These are phyloP conservation scores for Bostrychus sinensis DNA, from an alignment of 2,113 vertebrate genomes.

Conservation along the genomic window DNA sequence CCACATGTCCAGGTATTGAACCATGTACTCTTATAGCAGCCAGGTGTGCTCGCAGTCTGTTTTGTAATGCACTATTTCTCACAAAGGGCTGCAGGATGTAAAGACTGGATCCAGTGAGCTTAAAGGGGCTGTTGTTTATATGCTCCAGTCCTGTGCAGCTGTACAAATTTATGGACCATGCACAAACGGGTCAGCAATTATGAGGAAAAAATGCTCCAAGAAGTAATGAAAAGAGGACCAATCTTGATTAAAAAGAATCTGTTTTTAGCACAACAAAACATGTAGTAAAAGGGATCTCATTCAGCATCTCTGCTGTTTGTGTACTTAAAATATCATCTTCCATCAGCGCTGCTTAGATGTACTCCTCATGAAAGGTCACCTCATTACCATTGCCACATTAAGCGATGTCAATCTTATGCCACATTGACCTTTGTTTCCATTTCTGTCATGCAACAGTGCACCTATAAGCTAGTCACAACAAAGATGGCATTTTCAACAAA, in stretches of 20 bases:
- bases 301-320: constrained; percentile 5
- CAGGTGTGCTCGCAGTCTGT: constrained; percentile 52
- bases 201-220: constrained; percentile 20
- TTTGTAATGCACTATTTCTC: constrained; percentile 60
- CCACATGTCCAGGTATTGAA: constrained; percentile 12
- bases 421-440: constrained; percentile 70
- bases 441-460: constrained; percentile 48
- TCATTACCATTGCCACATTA: constrained; percentile 64
- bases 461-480: constrained; percentile 33
- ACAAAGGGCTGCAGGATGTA: constrained; percentile 35
- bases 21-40: constrained; percentile 19
- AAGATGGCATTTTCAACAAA: constrained; percentile 59
- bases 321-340: constrained; percentile 25
- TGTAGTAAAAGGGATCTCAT: background rate
- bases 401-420: constrained; percentile 65
- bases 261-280: background rate
- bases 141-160: constrained; percentile 50
- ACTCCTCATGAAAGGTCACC: constrained; percentile 49
- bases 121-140: constrained; percentile 48
- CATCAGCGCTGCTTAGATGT: background rate
- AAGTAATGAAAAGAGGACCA: background rate
- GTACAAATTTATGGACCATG: constrained; percentile 42
- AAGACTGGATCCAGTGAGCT: constrained; percentile 33
- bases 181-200: constrained; percentile 52
- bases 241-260: background rate